A percentile compares a stretch with the other conserved stretches of the same genome.
Evolutionary conservation across 1,140 invertebrate genomes (phyloP).

Genomic region (Bombus huntii): DNA sequence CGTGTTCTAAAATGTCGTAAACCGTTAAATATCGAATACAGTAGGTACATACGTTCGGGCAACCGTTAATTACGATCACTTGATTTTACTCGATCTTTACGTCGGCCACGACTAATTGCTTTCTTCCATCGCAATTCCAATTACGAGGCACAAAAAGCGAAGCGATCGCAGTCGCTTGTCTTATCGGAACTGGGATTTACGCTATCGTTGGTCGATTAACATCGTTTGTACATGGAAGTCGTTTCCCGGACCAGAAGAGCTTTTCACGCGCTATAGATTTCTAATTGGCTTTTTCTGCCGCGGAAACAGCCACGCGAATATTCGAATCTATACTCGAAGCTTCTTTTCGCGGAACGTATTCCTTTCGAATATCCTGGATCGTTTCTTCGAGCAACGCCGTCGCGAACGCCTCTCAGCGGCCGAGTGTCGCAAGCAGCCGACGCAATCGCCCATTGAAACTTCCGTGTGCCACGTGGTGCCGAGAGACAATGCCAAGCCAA

Average conservation of each 20-base stretch:
- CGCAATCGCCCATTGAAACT: background rate
- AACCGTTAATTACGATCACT: background rate
- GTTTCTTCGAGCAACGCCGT: too few species aligned
- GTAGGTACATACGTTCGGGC: background rate
- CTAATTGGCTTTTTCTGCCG: background rate
- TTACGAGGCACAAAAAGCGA: background rate
- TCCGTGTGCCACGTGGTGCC: background rate
- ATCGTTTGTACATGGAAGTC: background rate
- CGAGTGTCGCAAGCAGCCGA: background rate
- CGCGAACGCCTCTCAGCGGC: background rate
- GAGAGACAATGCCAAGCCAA: background rate
- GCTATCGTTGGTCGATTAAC: background rate
- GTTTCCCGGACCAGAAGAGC: background rate
- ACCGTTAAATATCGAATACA: background rate
- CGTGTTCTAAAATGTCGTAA: too few species aligned
- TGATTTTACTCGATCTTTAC: conserved; percentile 23
- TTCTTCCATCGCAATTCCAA: conserved; percentile 6
- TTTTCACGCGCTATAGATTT: background rate
- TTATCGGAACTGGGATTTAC: conserved; percentile 17
- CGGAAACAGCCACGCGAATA: background rate
- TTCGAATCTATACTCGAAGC: background rate
- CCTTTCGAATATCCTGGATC: background rate
- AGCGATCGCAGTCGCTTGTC: conserved; percentile 3
- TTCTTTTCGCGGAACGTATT: background rate
- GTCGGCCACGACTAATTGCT: conserved; percentile 26